These are phyloP conservation scores for Riparia riparia DNA, from an alignment of 2,113 vertebrate species.

Conservation along the genomic window DNA sequence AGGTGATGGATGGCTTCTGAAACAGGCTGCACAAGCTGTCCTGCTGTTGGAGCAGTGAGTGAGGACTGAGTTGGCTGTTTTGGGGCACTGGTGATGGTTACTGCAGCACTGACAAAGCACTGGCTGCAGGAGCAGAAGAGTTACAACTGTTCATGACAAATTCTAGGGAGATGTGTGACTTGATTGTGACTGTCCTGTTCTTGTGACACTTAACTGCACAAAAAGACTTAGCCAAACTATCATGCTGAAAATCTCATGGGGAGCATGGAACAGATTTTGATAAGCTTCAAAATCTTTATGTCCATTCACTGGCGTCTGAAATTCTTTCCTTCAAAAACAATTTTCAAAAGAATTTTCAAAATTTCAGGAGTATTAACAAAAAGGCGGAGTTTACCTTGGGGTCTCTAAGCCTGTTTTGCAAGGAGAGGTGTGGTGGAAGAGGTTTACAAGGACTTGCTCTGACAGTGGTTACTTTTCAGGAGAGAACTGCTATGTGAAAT, in stretches of 20 bases:
- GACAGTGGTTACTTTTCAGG: neutral
- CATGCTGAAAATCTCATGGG: neutral
- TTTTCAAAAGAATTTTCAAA: neutral
- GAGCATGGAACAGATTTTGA: neutral
- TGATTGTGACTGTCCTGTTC: neutral
- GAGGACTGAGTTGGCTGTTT: rapidly evolving
- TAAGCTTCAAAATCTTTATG: neutral
- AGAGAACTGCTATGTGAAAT: neutral
- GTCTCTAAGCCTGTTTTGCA: neutral
- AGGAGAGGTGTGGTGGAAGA: neutral
- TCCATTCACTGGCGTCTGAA: neutral
- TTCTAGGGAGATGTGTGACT: neutral
- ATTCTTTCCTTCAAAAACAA: neutral
- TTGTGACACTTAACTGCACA: neutral
- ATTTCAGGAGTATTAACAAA: neutral
- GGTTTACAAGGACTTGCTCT: neutral
- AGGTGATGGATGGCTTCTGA: neutral
- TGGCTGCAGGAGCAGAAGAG: neutral
- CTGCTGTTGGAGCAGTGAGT: neutral
- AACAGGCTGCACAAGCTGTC: neutral
- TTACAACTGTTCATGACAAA: neutral
- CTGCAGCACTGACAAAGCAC: neutral
- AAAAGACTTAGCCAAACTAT: neutral
- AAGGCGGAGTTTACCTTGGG: neutral
- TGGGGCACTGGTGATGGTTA: rapidly evolving